Evolutionary conservation across 2,888 invertebrate genomes (phyloP).

Genomic region (Stenodema calcarata): DNA sequence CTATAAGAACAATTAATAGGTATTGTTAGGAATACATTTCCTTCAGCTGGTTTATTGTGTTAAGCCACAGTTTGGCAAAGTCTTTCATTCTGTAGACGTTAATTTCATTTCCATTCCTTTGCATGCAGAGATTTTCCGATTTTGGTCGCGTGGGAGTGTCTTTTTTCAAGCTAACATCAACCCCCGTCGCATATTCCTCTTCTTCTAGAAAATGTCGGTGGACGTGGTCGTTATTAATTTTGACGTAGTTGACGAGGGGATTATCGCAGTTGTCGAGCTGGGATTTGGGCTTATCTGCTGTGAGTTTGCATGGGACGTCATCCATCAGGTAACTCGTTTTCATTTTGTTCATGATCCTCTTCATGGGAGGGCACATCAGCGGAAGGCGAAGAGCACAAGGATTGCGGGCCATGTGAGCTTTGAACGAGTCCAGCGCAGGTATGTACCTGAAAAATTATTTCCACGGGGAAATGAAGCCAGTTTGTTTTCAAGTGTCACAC

Average conservation of each 20-base stretch:
- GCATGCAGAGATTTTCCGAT: neutral
- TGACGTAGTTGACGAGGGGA: neutral
- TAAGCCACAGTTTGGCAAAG: neutral
- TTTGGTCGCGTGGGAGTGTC: neutral
- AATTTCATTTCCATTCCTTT: neutral
- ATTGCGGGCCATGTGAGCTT: conserved; percentile 30
- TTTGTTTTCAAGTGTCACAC: too few relatives aligned
- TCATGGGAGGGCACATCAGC: conserved; percentile 36
- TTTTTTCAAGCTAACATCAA: too few relatives aligned
- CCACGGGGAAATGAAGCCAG: too few relatives aligned
- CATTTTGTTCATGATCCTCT: conserved; percentile 43
- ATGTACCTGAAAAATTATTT: neutral
- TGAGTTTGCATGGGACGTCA: conserved; percentile 4
- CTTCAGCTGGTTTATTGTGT: neutral
- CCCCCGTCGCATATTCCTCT: too few relatives aligned
- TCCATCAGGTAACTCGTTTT: conserved; percentile 26
- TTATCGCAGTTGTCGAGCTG: too few relatives aligned
- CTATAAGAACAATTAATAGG: too few relatives aligned
- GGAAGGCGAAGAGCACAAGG: conserved; percentile 36
- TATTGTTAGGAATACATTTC: neutral
- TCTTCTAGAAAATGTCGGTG: neutral
- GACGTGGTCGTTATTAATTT: neutral
- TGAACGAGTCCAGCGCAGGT: conserved; percentile 21
- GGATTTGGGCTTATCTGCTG: neutral
- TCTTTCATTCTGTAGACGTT: neutral